Base-by-base conservation (phyloP, 2,797 vertebrate species). In the Malacoctenus gilli region DNA sequence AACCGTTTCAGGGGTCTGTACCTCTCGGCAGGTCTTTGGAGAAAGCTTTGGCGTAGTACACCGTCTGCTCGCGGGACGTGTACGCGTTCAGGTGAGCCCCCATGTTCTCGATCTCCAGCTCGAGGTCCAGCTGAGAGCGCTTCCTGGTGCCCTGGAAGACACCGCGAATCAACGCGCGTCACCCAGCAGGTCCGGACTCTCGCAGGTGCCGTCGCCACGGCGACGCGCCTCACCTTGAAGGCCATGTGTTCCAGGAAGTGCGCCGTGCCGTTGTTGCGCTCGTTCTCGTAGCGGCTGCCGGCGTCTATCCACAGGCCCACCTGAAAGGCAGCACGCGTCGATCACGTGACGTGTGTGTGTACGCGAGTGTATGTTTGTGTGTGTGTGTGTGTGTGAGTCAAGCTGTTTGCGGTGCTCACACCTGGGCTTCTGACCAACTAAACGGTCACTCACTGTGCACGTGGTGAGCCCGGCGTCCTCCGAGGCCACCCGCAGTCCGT, bases 221-320 rank as follows among this genome's bases (percentile, higher is more conserved):
- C n/a, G n/a, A n/a, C n/a, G 3, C 5, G 1, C 68, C 88, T 89
- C 77, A 92, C 97, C 92, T 99, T 99, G 82, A 99, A 99, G 3
- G 97, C 97, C 97, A 99, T 99, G 65, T 99, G 97, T 78, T 99
- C 97, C 86, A 99, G 89, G 64, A 99, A 99, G 79, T 99, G 97
- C 42, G 97, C 97, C 0, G 97, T 98, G 55, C 97, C 97, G n/a
- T 99, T 99, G 72, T 99, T 99, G 66, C 91, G 93, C 77, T 96
- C 92, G 30, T 99, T 96, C 86, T 99, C 97, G 44, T 98, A 99
- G 7, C 96, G 94, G 77, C 97, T 99, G 65, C 97, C 97, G 7
- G 97, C 96, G 52, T 98, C 97, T 38, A 98, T 99, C 97, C 97
- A 99, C 47, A 99, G 93, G 2, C 97, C 97, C 59, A 98, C 97